A percentile compares a stretch with the other conserved stretches of the same genome.
These are phyloP conservation scores for Drosophila anceps DNA, from an alignment of 2,888 invertebrate genomes.

Conservation along the genomic window DNA sequence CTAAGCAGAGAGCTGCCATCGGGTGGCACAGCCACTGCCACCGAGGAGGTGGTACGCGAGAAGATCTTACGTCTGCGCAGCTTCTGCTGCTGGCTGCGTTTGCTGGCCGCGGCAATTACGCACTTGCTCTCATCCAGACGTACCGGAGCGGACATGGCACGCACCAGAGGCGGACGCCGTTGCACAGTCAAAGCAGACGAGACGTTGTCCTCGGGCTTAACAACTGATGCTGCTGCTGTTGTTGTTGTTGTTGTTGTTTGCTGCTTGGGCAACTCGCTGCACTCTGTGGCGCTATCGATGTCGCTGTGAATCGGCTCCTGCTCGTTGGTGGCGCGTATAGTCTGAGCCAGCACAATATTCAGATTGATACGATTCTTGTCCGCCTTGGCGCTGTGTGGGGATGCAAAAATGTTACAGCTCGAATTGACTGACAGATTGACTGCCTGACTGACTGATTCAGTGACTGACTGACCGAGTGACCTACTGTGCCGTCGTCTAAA, in stretches of 20 bases:
- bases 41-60: constrained; percentile 66
- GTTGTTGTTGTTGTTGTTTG: too few relatives aligned
- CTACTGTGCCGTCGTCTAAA: constrained; percentile 56
- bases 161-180: constrained; percentile 83
- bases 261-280: constrained; percentile 39
- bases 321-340: constrained; percentile 84
- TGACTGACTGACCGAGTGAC: constrained; percentile 53
- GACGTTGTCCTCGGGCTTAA: constrained; percentile 20
- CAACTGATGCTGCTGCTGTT: not conserved
- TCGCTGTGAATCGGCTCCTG: constrained; percentile 72
- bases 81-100: constrained; percentile 76
- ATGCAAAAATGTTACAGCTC: constrained; percentile 21
- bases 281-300: constrained; percentile 73
- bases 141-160: constrained; percentile 86
- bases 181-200: constrained; percentile 74
- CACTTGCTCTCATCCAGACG: constrained; percentile 82
- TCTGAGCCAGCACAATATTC: constrained; percentile 87
- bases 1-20: constrained; percentile 41
- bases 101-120: constrained; percentile 72
- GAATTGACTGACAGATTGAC: constrained; percentile 20
- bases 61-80: constrained; percentile 79
- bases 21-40: constrained; percentile 36
- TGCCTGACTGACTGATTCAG: constrained; percentile 6
- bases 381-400: constrained; percentile 60
- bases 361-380: constrained; percentile 87